These are phyloP conservation scores for Conistra vaccinii DNA, from an alignment of 2,888 invertebrate species.

Conservation along the genomic window DNA sequence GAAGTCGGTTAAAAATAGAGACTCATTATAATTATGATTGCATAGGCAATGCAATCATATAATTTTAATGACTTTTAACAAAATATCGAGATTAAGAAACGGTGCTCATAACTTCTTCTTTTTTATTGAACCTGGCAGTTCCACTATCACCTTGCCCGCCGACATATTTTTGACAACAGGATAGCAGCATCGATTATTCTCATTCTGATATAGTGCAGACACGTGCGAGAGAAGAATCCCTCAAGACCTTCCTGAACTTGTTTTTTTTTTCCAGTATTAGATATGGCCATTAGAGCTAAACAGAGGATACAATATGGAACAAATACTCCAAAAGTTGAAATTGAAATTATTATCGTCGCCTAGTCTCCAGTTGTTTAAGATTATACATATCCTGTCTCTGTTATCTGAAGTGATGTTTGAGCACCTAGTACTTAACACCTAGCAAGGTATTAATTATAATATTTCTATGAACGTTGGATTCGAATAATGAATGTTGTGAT, in stretches of 20 bases:
- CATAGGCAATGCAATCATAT: background rate
- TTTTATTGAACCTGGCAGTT: background rate
- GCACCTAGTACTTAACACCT: background rate
- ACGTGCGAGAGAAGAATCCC: too few species aligned
- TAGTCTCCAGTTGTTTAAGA: background rate
- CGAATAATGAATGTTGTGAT: too few species aligned
- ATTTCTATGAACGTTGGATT: too few species aligned
- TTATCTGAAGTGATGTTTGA: constrained; percentile 4
- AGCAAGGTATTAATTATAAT: too few species aligned
- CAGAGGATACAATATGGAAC: too few species aligned
- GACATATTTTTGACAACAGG: background rate
- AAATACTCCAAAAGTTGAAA: too few species aligned
- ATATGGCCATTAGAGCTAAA: too few species aligned
- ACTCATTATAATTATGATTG: background rate
- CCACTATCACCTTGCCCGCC: background rate
- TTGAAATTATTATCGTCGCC: background rate
- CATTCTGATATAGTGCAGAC: too few species aligned
- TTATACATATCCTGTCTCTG: background rate
- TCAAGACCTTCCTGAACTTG: too few species aligned
- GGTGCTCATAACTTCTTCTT: background rate
- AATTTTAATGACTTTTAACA: background rate
- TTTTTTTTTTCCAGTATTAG: too few species aligned
- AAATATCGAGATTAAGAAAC: background rate
- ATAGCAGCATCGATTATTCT: too few species aligned
- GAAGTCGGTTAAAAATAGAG: too few species aligned